Evolutionary conservation across 2,888 invertebrate species (phyloP).

Genomic region (Sesamia inferens): DNA sequence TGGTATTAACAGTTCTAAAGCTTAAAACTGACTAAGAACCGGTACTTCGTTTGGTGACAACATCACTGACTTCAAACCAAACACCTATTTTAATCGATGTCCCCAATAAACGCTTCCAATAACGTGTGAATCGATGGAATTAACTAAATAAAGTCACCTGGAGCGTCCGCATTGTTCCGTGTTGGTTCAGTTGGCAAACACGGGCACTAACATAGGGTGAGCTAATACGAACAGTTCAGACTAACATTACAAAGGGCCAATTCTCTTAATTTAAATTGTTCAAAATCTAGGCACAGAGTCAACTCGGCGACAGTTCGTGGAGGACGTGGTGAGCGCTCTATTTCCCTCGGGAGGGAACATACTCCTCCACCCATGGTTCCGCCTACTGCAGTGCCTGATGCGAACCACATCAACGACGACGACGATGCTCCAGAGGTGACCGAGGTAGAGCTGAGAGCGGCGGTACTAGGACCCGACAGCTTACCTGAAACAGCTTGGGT

Average conservation of each 20-base stretch:
- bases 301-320: too few species aligned
- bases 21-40: background rate
- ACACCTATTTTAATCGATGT: slow-evolving; percentile 22
- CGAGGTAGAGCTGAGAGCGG: too few species aligned
- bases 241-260: background rate
- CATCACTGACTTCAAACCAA: slow-evolving; percentile 12
- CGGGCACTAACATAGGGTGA: slow-evolving; percentile 6
- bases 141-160: slow-evolving; percentile 28
- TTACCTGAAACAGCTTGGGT: too few species aligned
- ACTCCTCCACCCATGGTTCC: too few species aligned
- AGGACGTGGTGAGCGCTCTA: too few species aligned
- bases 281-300: too few species aligned
- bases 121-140: slow-evolving; percentile 16
- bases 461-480: too few species aligned
- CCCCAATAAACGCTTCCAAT: slow-evolving; percentile 19
- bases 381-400: too few species aligned
- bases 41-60: background rate
- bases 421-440: too few species aligned
- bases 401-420: too few species aligned
- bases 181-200: slow-evolving; percentile 35
- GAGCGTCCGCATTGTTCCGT: slow-evolving; percentile 4
- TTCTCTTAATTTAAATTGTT: too few species aligned
- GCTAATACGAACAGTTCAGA: slow-evolving; percentile 20
- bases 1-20: background rate
- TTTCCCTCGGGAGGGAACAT: too few species aligned